Conservation (phyloP, 2,113 vertebrate genomes). For the Gnathonemus longibarbis region DNA sequence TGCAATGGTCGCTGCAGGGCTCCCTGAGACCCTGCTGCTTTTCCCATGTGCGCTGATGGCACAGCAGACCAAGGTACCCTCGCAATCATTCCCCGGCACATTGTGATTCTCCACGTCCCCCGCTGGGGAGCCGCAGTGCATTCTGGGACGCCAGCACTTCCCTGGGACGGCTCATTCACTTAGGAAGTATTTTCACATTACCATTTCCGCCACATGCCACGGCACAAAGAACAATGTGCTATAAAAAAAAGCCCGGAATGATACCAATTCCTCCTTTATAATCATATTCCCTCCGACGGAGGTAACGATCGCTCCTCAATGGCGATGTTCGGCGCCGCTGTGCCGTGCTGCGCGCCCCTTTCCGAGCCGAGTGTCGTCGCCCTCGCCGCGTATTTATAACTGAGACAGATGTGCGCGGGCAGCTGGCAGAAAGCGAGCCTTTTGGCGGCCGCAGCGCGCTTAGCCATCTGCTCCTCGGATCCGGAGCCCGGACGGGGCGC, state of each 20-base stretch:
- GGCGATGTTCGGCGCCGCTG: slow-evolving; percentile 26
- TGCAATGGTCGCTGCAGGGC: neutral
- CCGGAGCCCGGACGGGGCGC: neutral
- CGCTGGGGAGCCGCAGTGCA: neutral
- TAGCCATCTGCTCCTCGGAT: slow-evolving; percentile 35
- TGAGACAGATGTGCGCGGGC: slow-evolving; percentile 36
- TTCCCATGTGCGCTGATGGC: neutral
- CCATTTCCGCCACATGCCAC: neutral
- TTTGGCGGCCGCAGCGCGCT: slow-evolving; percentile 21
- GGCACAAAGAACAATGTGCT: slow-evolving; percentile 3
- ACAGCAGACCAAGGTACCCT: neutral
- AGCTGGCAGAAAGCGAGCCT: slow-evolving; percentile 19
- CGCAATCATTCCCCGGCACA: neutral
- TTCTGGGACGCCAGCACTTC: neutral
- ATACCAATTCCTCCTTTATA: slow-evolving; percentile 31
- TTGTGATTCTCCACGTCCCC: neutral
- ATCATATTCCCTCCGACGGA: slow-evolving; percentile 35
- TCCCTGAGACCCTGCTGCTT: neutral
- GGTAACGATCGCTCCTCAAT: slow-evolving; percentile 36
- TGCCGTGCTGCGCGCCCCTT: slow-evolving; percentile 13
- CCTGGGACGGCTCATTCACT: neutral
- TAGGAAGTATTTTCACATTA: neutral
- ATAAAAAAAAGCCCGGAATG: slow-evolving; percentile 18
- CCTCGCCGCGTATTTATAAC: slow-evolving; percentile 22
- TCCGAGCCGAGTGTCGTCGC: neutral